phyloP scores from a whole-genome alignment of 2,797 vertebrate genomes.

The Rhinichthys osculus region DNA sequence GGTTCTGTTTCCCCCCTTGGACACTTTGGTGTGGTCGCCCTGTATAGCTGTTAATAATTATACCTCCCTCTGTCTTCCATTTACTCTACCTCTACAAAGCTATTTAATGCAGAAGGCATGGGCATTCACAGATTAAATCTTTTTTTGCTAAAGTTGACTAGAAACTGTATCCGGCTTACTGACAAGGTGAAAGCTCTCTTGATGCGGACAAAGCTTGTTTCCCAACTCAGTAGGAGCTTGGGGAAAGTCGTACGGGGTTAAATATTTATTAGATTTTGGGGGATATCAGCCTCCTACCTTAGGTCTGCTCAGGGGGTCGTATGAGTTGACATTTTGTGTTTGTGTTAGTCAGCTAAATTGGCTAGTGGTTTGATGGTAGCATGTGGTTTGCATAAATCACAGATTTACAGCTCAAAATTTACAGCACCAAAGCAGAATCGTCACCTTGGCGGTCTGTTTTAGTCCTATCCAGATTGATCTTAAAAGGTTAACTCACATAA shows the following conservation, averaged over 20 bases:
- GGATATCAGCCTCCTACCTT: not conserved
- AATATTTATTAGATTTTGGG: slow-evolving; percentile 21
- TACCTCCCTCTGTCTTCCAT: slow-evolving; percentile 62
- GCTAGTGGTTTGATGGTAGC: not conserved
- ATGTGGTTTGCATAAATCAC: slow-evolving; percentile 21
- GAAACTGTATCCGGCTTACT: slow-evolving; percentile 45
- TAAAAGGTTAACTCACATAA: not conserved
- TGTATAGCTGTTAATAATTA: slow-evolving; percentile 63
- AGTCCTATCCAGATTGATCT: not conserved
- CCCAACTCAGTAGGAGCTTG: not conserved
- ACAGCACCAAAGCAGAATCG: slow-evolving; percentile 2
- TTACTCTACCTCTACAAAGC: slow-evolving; percentile 56
- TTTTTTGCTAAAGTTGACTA: slow-evolving; percentile 48
- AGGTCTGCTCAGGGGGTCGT: not conserved
- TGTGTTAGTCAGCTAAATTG: slow-evolving; percentile 29
- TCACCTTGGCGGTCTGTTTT: not conserved
- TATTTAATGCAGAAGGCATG: slow-evolving; percentile 46
- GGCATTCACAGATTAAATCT: slow-evolving; percentile 39
- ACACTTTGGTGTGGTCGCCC: slow-evolving; percentile 68
- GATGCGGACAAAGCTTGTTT: not conserved
- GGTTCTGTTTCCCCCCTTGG: slow-evolving; percentile 65
- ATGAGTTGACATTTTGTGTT: slow-evolving; percentile 5
- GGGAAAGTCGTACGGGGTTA: not conserved
- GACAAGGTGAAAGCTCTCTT: slow-evolving; percentile 22
- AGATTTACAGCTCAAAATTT: slow-evolving; percentile 28